Conservation (phyloP, 1,140 invertebrate species). For the Zaprionus capensis region DNA sequence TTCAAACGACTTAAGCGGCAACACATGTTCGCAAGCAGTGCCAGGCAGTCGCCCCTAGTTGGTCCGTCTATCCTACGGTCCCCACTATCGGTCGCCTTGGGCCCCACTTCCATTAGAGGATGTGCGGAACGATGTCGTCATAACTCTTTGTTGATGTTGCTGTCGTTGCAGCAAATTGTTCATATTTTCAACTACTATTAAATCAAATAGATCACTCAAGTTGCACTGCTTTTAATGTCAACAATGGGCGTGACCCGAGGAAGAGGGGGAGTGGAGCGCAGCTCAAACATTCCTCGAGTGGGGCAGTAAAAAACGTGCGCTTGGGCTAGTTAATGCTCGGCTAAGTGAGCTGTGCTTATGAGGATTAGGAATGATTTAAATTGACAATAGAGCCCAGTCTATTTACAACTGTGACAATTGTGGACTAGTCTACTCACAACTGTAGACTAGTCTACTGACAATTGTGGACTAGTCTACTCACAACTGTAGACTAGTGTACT, state of each 20-base stretch:
- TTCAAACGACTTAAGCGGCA: slow-evolving; percentile 82
- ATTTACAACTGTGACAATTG: no score
- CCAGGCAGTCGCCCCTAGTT: slow-evolving; percentile 16
- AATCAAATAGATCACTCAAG: slow-evolving; percentile 54
- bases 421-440: no score
- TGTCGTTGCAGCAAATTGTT: slow-evolving; percentile 74
- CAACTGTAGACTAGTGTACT: no score
- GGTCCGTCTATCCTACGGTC: background rate
- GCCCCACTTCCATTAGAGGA: slow-evolving; percentile 18
- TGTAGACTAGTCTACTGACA: background rate
- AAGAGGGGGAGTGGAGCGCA: no score
- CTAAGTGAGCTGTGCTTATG: background rate
- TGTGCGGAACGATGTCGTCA: slow-evolving; percentile 51
- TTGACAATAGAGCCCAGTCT: background rate
- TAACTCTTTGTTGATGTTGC: slow-evolving; percentile 66
- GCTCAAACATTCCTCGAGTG: background rate
- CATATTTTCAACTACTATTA: slow-evolving; percentile 72
- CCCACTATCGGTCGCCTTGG: slow-evolving; percentile 9
- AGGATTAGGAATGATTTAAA: background rate
- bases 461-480: background rate
- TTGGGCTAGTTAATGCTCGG: background rate
- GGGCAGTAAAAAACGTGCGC: background rate
- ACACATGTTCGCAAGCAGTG: slow-evolving; percentile 75
- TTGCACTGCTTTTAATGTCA: background rate
- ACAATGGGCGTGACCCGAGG: background rate